Percentiles rank a stretch among this genome's conserved stretches.
phyloP scores from a whole-genome alignment of 1,140 invertebrate genomes.

The Choristoneura fumiferana region DNA sequence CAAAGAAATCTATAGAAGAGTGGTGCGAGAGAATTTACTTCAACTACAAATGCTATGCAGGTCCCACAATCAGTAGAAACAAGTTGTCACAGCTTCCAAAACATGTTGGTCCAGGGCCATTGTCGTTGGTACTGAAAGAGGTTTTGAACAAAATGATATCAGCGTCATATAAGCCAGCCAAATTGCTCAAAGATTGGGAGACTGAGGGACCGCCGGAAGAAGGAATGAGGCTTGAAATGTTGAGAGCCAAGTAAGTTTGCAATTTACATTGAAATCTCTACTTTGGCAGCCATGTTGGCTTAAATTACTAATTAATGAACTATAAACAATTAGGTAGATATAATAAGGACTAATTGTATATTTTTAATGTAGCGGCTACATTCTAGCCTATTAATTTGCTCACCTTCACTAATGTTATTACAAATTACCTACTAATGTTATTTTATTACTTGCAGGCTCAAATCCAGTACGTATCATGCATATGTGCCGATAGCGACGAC shows the following conservation, averaged over 20 bases:
- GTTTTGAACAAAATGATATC: constrained; percentile 88
- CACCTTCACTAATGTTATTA: too few species aligned
- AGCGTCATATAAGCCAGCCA: constrained; percentile 87
- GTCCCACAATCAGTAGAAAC: constrained; percentile 87
- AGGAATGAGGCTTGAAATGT: constrained; percentile 83
- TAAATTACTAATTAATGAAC: too few species aligned
- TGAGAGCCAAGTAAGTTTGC: constrained; percentile 85
- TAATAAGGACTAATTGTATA: too few species aligned
- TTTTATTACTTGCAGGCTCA: constrained; percentile 67
- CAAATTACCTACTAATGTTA: too few species aligned
- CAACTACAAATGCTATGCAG: constrained; percentile 89
- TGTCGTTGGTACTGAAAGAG: constrained; percentile 86
- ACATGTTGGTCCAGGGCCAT: constrained; percentile 87
- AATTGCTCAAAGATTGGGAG: constrained; percentile 87
- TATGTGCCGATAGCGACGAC: constrained; percentile 83
- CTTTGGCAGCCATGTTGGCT: not conserved
- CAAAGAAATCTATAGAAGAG: constrained; percentile 73
- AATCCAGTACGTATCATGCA: constrained; percentile 85
- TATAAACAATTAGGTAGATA: too few species aligned
- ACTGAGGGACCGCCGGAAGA: constrained; percentile 82
- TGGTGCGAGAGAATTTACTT: constrained; percentile 90
- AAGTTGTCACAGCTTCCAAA: constrained; percentile 87
- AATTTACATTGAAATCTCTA: not conserved
- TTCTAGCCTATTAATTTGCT: too few species aligned
- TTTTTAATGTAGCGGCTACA: too few species aligned